phyloP scores from a whole-genome alignment of 2,888 invertebrate species.

The Charanyca ferruginea region DNA sequence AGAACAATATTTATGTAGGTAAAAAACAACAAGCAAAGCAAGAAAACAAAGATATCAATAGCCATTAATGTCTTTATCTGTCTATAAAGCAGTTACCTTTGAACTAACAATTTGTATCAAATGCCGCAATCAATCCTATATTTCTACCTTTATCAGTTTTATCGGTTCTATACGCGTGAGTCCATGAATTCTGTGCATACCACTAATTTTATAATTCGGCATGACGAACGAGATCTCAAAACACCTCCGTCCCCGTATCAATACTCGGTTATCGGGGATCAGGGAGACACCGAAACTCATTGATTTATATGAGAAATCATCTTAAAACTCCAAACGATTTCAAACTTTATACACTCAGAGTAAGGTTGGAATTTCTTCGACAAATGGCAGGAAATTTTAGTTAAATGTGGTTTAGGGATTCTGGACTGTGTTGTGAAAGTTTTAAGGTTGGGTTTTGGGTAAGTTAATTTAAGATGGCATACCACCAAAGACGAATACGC shows the following conservation, averaged over 20 bases:
- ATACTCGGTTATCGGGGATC: slow-evolving; percentile 77
- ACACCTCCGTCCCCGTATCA: slow-evolving; percentile 75
- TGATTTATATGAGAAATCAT: slow-evolving; percentile 79
- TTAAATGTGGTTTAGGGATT: slow-evolving; percentile 6
- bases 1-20: too few relatives aligned
- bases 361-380: slow-evolving; percentile 45
- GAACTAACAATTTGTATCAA: slow-evolving; percentile 36
- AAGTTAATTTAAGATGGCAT: slow-evolving; percentile 70
- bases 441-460: slow-evolving; percentile 57
- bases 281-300: slow-evolving; percentile 76
- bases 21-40: too few relatives aligned
- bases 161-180: slow-evolving; percentile 39
- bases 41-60: slow-evolving; percentile 29
- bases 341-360: background rate
- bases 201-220: slow-evolving; percentile 73
- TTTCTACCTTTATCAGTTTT: slow-evolving; percentile 31
- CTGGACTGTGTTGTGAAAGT: slow-evolving; percentile 6
- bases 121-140: slow-evolving; percentile 37
- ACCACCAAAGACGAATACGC: slow-evolving; percentile 89
- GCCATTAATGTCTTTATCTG: slow-evolving; percentile 18
- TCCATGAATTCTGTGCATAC: slow-evolving; percentile 62
- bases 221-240: slow-evolving; percentile 78
- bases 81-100: slow-evolving; percentile 25
- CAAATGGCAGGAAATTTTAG: slow-evolving; percentile 19
- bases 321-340: slow-evolving; percentile 42